A percentile compares a stretch with the other conserved stretches of the same genome.
Conservation (phyloP, 2,113 vertebrate genomes). For the Cyanoramphus novaezelandiae region DNA sequence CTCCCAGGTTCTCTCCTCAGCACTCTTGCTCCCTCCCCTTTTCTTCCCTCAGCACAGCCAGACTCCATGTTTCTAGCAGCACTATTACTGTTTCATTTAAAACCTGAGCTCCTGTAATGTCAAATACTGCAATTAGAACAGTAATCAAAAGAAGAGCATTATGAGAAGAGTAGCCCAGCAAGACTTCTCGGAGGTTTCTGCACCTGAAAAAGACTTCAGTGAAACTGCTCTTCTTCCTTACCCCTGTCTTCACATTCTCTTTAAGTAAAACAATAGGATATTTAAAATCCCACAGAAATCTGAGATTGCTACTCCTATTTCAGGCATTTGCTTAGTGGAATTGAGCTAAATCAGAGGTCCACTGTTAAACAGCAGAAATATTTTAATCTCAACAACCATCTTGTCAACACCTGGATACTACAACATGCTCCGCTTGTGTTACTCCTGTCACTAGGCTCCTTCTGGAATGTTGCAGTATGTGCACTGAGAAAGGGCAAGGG, state of each 20-base stretch:
- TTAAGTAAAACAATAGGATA: not conserved
- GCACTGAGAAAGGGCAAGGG: not conserved
- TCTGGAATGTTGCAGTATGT: accelerated
- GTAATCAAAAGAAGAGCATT: not conserved
- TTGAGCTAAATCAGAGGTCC: not conserved
- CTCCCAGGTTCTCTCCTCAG: not conserved
- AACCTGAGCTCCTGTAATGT: not conserved
- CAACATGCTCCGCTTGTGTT: not conserved
- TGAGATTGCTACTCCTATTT: not conserved
- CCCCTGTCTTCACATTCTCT: not conserved
- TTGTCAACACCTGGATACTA: not conserved
- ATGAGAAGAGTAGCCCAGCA: not conserved
- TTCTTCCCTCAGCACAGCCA: not conserved
- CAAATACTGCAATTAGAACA: not conserved
- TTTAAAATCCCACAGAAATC: not conserved
- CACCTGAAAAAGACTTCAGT: not conserved
- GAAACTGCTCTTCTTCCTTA: not conserved
- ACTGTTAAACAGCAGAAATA: not conserved
- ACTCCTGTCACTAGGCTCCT: not conserved
- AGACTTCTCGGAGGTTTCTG: not conserved
- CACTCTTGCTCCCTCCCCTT: not conserved
- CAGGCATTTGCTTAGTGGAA: not conserved
- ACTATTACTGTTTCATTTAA: not conserved
- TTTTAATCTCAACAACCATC: not conserved
- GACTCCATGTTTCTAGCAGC: not conserved